Evolutionary conservation across 2,888 invertebrate genomes (phyloP), one percentile per base, ranked within the genome.

Genomic region (Lampropteryx suffumata): DNA sequence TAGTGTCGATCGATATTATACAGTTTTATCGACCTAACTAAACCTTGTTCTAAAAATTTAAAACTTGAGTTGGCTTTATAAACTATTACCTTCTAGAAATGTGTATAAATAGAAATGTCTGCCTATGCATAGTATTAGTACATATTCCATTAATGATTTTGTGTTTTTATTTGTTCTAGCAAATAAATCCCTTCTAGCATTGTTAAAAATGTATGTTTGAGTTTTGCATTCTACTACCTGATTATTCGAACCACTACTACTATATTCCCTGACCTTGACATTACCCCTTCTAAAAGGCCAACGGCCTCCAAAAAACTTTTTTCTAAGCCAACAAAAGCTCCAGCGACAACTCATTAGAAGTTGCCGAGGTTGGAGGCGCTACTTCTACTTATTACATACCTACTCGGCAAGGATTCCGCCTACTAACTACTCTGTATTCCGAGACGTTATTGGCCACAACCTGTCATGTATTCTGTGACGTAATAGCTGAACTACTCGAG

Each of bases 251-350:
- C 17, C 30, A 32, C 24, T 32, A 41, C 21, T 30, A n/a, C n/a
- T n/a, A n/a, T n/a, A n/a, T n/a, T n/a, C n/a, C 41, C 34, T 17
- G 33, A 36, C 27, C 21, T 14, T 39, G 28, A 27, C 41, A 30
- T 26, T 28, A 11, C n/a, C 33, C 26, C 13, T 33, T 32, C 13
- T n/a, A 33, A 13, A 28, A 39, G 24, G 33, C 8, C 39, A 24
- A 28, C 8, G 24, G 8, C 24, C n/a, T 10, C 9, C 27, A 32
- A 21, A 13, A 4, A 2, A 24, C 12, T 42, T 24, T 42, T 33
- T 33, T 42, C 26, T 42, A 42, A 32, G 26, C 6, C 41, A 33
- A 32, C 33, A 24, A 42, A 42, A 24, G 32, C 9, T 6, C 17
- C 17, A 2, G 17, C 17, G 3, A 17, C 12, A 42, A 26, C 26